Conservation (phyloP, 2,888 invertebrate species). For the Hirtodrosophila cameraria region DNA sequence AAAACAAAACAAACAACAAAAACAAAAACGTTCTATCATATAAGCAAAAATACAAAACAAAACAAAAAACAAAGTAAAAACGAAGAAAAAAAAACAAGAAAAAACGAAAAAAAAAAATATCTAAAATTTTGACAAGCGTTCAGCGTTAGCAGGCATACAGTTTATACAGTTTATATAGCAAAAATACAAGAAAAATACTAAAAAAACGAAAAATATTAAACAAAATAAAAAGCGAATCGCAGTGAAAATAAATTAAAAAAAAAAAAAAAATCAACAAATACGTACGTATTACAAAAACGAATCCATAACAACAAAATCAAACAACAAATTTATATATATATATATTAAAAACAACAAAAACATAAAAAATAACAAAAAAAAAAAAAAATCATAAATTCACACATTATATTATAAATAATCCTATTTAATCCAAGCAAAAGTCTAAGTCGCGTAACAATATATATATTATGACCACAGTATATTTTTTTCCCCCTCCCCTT, state of each 20-base stretch:
- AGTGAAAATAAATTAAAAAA: slow-evolving; percentile 33
- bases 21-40: slow-evolving; percentile 53
- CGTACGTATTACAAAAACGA: slow-evolving; percentile 53
- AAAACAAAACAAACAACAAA: slow-evolving; percentile 10
- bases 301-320: slow-evolving; percentile 33
- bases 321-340: slow-evolving; percentile 39
- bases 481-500: slow-evolving; percentile 13
- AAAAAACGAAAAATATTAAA: slow-evolving; percentile 31
- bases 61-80: slow-evolving; percentile 57
- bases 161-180: slow-evolving; percentile 77
- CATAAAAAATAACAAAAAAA: slow-evolving; percentile 19
- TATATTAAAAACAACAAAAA: slow-evolving; percentile 13
- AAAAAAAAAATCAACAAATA: slow-evolving; percentile 62
- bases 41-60: slow-evolving; percentile 38
- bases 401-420: slow-evolving; percentile 7
- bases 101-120: slow-evolving; percentile 49
- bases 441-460: slow-evolving; percentile 40
- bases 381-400: slow-evolving; percentile 25
- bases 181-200: slow-evolving; percentile 35
- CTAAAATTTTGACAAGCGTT: slow-evolving; percentile 72
- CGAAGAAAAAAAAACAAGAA: slow-evolving; percentile 33
- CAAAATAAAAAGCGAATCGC: slow-evolving; percentile 29
- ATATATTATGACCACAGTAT: slow-evolving; percentile 21
- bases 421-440: slow-evolving; percentile 32
- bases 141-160: slow-evolving; percentile 69